Percentiles rank a stretch among this genome's conserved stretches.
These are phyloP conservation scores for Ridgeia piscesae DNA, from an alignment of 1,140 invertebrate genomes.

Conservation along the genomic window DNA sequence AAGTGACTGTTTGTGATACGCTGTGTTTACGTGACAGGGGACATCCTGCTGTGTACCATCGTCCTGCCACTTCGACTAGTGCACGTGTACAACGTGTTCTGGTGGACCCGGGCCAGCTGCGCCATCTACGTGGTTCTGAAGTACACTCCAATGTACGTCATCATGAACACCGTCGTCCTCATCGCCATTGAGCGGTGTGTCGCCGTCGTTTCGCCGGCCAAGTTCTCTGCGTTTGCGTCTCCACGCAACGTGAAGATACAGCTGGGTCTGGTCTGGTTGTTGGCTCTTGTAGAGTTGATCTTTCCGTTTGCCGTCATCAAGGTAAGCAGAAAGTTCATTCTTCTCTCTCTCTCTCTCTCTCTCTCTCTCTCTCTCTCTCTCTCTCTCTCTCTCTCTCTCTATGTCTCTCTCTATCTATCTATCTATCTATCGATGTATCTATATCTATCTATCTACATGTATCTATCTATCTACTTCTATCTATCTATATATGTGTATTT, in stretches of 20 bases:
- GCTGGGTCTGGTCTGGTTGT: not conserved
- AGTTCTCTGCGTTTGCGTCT: not conserved
- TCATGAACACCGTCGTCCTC: not conserved
- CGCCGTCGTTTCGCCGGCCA: not conserved
- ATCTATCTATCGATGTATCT: too few relatives aligned
- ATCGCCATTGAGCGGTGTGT: not conserved
- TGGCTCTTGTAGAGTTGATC: not conserved
- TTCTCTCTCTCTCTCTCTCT: too few relatives aligned
- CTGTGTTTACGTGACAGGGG: not conserved
- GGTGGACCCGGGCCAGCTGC: not conserved
- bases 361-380: too few relatives aligned
- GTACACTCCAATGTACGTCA: not conserved
- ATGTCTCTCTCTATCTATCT: too few relatives aligned
- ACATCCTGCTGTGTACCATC: not conserved
- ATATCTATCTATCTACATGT: too few relatives aligned
- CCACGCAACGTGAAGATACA: not conserved
- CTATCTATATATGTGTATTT: too few relatives aligned
- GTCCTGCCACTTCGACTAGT: not conserved
- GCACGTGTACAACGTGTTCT: not conserved
- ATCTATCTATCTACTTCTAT: too few relatives aligned
- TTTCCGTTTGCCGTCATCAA: not conserved
- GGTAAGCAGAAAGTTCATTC: not conserved
- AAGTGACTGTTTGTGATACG: too few relatives aligned
- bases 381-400: too few relatives aligned
- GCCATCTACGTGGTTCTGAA: not conserved